Conservation (phyloP, 2,888 invertebrate genomes). For the Meta bourneti region DNA sequence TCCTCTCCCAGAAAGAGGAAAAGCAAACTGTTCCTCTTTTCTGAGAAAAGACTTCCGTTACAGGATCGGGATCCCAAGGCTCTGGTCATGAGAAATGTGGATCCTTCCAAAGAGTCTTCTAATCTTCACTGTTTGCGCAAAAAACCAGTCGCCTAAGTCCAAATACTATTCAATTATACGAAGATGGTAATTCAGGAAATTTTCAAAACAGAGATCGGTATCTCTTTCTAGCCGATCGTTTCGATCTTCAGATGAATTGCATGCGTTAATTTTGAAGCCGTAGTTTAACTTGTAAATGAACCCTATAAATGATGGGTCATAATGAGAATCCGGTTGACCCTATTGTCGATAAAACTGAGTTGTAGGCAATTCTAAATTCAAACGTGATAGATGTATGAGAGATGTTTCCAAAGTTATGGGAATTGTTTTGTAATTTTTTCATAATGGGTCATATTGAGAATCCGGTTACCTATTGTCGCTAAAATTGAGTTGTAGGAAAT, state of each 20-base stretch:
- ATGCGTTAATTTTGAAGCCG: not conserved
- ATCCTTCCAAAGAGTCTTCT: not conserved
- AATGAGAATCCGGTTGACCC: no score
- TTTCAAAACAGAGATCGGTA: not conserved
- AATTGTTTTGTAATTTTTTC: no score
- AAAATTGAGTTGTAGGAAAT: no score
- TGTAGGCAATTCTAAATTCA: no score
- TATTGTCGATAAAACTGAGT: no score
- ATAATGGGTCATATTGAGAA: no score
- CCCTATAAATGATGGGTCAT: no score
- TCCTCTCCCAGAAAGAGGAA: not conserved
- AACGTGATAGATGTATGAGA: no score
- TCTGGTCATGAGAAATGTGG: not conserved
- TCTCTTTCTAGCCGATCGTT: not conserved
- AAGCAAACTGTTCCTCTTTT: not conserved
- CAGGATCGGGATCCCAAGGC: not conserved
- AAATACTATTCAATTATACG: not conserved
- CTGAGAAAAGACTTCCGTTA: not conserved
- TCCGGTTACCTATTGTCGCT: no score
- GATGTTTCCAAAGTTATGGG: no score
- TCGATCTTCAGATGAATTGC: not conserved
- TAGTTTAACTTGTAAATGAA: no score
- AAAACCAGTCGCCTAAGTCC: not conserved
- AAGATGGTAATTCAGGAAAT: not conserved
- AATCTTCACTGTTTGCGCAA: not conserved